Evolutionary conservation across 2,888 invertebrate genomes (phyloP), one percentile per base, ranked within the genome.

Genomic region (Leptura quadrifasciata): DNA sequence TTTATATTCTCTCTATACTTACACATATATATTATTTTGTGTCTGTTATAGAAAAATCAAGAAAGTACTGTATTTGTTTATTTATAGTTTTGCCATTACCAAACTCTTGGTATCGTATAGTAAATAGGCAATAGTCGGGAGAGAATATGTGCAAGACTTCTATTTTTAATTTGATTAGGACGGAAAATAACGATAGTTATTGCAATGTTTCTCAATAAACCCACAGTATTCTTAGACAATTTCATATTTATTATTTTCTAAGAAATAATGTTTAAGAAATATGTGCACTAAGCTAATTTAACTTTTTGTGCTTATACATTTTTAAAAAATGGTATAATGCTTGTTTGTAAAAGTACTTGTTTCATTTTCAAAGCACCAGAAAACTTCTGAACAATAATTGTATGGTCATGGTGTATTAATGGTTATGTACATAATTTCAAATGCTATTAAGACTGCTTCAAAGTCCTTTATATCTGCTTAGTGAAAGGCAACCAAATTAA

Each of bases 381-480:
- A 82, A 80, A 73, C 58, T 72, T 80, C 67, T 79, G 76, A 80
- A 82, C 80, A 77, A 80, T 78, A 80, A 80, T 74, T 81, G 79
- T 80, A 76, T 79, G 75, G 80, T 80, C 75, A 81, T 81, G 78
- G 79, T 80, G 77, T 76, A 72, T 75, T 82, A 71, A 79, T 81
- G 77, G 47, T 81, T 80, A 78, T 84, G 83, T 81, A 80, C 77
- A 84, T 82, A 82, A 80, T 83, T 83, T 81, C 80, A 81, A 82
- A 82, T 79, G 84, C 84, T 84, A 84, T 80, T 81, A 83, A 84
- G 84, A 84, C 84, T 84, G 84, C 84, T 84, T 84, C 65, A 81
- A 84, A 84, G 83, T 84, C 82, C 84, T 84, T 84, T 84, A 82
- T 84, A 83, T 84, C 82, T 84, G 84, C 84, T 84, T 84, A 84